phyloP scores from a whole-genome alignment of 2,113 vertebrate species.

The Nematolebias whitei region DNA sequence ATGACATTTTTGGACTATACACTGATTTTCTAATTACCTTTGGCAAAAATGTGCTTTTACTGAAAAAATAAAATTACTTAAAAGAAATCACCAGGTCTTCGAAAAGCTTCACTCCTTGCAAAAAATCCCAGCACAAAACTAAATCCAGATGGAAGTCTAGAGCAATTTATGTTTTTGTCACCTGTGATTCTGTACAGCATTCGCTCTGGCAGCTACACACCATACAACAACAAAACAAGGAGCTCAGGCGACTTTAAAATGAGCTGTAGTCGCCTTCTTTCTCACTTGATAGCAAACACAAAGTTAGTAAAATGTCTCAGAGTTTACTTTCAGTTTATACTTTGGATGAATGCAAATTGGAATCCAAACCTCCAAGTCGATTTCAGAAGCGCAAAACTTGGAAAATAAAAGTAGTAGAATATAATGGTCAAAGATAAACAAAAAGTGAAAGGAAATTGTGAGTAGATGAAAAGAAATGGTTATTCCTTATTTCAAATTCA shows the following conservation, averaged over 20 bases:
- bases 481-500: not conserved
- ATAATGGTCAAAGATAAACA: not conserved
- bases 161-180: not conserved
- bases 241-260: slow-evolving; percentile 25
- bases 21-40: slow-evolving; percentile 7
- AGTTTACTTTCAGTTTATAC: slow-evolving; percentile 51
- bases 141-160: slow-evolving; percentile 1
- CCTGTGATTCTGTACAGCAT: not conserved
- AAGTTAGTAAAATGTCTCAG: not conserved
- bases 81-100: no score
- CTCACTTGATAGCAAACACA: slow-evolving; percentile 19
- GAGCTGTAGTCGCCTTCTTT: slow-evolving; percentile 1
- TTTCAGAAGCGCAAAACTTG: not conserved
- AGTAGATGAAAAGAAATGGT: not conserved
- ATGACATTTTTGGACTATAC: not conserved
- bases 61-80: not conserved
- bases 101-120: not conserved
- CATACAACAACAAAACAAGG: not conserved
- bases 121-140: slow-evolving; percentile 11
- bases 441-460: not conserved
- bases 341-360: slow-evolving; percentile 71
- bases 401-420: not conserved
- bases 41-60: not conserved
- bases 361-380: slow-evolving; percentile 12
- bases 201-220: not conserved